A percentile compares a stretch with the other conserved stretches of the same genome.
phyloP scores from a whole-genome alignment of 2,888 invertebrate genomes.

The Noctua pronuba region DNA sequence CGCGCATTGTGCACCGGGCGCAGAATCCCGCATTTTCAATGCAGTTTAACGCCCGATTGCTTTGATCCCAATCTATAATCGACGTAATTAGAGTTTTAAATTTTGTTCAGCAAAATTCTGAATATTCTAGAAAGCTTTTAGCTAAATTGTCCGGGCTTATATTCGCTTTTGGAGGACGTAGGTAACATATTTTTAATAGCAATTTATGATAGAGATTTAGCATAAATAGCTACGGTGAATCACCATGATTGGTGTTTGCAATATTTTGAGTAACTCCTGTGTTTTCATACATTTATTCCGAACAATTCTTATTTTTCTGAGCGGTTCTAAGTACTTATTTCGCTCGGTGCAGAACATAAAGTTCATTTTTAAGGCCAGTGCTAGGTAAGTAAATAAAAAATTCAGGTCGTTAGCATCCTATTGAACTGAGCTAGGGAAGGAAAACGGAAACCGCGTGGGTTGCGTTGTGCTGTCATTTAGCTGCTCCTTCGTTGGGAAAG shows the following conservation, averaged over 20 bases:
- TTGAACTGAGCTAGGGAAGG: conserved; percentile 14
- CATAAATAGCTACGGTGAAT: neutral
- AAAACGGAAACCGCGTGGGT: conserved; percentile 9
- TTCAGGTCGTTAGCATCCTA: conserved; percentile 37
- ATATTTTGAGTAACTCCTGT: neutral
- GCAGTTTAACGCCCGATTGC: conserved; percentile 61
- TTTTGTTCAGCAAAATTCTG: conserved; percentile 47
- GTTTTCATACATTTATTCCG: neutral
- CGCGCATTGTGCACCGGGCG: conserved; percentile 50
- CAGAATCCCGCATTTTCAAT: conserved; percentile 59
- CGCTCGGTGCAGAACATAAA: neutral
- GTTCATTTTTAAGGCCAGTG: neutral
- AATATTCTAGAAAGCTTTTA: conserved; percentile 39
- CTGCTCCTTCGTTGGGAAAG: neutral
- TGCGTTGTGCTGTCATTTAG: conserved; percentile 16
- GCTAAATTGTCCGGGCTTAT: conserved; percentile 15
- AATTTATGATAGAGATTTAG: conserved; percentile 8
- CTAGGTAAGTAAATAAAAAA: conserved; percentile 8
- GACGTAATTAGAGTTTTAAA: conserved; percentile 62
- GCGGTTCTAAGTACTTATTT: neutral
- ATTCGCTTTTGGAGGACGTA: neutral
- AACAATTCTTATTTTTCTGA: neutral
- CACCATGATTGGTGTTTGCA: neutral
- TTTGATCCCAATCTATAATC: conserved; percentile 59
- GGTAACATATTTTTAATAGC: conserved; percentile 8